Percentiles rank a stretch among this genome's conserved stretches.
Conservation (phyloP, 2,888 invertebrate species). For the Lapara coniferarum region DNA sequence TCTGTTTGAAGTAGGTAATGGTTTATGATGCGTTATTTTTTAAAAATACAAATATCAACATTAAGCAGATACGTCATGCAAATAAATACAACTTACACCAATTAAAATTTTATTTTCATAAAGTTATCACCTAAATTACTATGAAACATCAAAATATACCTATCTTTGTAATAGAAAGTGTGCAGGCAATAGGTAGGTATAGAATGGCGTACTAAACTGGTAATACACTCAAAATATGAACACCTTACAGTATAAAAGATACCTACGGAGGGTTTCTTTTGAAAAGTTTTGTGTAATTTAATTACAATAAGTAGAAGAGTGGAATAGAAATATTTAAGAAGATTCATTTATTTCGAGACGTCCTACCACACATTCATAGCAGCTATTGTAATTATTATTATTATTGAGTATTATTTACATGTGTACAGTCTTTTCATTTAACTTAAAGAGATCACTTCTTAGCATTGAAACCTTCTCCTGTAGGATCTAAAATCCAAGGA, state of each 20-base stretch:
- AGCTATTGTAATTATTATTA: conserved; percentile 62
- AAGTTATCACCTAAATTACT: conserved; percentile 34
- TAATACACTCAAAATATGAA: conserved; percentile 10
- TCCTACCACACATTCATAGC: conserved; percentile 58
- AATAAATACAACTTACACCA: conserved; percentile 24
- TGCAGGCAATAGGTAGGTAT: conserved; percentile 21
- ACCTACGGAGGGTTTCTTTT: conserved; percentile 15
- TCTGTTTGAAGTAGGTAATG: not conserved
- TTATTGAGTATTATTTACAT: conserved; percentile 83
- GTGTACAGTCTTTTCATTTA: conserved; percentile 81
- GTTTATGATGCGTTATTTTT: not conserved
- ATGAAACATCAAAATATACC: conserved; percentile 32
- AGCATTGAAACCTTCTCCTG: conserved; percentile 95
- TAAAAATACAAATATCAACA: not conserved
- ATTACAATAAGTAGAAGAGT: conserved; percentile 37
- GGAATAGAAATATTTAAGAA: conserved; percentile 26
- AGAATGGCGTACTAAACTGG: not conserved
- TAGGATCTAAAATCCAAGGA: conserved; percentile 97
- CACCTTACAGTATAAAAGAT: conserved; percentile 17
- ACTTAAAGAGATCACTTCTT: conserved; percentile 87
- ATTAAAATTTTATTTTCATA: conserved; percentile 29
- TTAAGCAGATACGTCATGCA: not conserved
- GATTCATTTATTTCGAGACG: conserved; percentile 41
- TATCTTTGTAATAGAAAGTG: conserved; percentile 29
- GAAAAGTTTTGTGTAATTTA: conserved; percentile 34